Conservation (phyloP, 2,113 vertebrate species). For the Amia ocellicauda region DNA sequence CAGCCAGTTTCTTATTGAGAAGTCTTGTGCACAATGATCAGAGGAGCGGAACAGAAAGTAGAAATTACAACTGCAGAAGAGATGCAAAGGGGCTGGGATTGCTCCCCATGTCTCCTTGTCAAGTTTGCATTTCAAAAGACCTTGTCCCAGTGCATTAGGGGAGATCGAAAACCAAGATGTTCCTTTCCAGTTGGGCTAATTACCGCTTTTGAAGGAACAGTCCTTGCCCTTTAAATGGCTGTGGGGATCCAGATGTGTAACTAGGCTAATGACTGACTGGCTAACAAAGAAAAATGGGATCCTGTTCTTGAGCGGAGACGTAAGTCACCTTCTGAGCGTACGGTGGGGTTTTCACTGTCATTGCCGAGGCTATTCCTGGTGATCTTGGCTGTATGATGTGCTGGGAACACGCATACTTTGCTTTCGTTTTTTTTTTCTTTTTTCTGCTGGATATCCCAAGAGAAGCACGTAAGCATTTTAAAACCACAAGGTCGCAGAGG, state of each 20-base stretch:
- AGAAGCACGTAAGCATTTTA: neutral
- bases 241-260: conserved; percentile 70
- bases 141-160: conserved; percentile 65
- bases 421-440: neutral
- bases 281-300: conserved; percentile 70
- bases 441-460: neutral
- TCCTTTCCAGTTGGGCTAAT: conserved; percentile 63
- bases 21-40: too few relatives aligned
- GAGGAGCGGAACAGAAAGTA: neutral
- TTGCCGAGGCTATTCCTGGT: conserved; percentile 31
- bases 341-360: conserved; percentile 30
- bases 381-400: conserved; percentile 15
- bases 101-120: conserved; percentile 54
- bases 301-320: conserved; percentile 46
- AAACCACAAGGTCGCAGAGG: conserved; percentile 19
- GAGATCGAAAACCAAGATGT: conserved; percentile 61
- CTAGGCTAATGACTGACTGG: conserved; percentile 71
- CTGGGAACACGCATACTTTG: neutral
- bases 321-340: conserved; percentile 56
- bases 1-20: too few relatives aligned
- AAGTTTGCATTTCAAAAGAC: conserved; percentile 69
- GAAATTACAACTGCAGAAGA: conserved; percentile 11
- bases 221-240: conserved; percentile 61
- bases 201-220: conserved; percentile 51
- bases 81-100: conserved; percentile 5